phyloP scores from a whole-genome alignment of 1,140 invertebrate genomes.

The Anastrepha obliqua region DNA sequence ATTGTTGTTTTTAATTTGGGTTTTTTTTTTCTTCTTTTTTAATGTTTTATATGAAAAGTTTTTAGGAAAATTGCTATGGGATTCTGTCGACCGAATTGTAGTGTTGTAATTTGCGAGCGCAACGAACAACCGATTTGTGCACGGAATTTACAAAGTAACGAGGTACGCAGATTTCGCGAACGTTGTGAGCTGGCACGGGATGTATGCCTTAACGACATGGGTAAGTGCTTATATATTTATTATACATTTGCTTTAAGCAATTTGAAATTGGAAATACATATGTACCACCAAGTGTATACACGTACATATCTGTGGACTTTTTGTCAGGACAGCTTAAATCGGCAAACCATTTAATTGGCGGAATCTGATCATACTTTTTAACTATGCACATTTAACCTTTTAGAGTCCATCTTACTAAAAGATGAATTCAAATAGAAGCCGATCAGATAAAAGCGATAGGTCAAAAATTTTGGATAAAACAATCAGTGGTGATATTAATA shows the following conservation, averaged over 20 bases:
- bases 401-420: too few relatives aligned
- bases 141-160: slow-evolving; percentile 56
- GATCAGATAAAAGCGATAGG: too few relatives aligned
- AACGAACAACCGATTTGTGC: slow-evolving; percentile 63
- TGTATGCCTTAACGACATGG: slow-evolving; percentile 58
- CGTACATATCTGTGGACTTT: too few relatives aligned
- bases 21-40: slow-evolving; percentile 22
- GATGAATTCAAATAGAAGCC: too few relatives aligned
- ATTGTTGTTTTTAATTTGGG: not conserved
- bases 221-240: slow-evolving; percentile 32
- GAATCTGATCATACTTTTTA: too few relatives aligned
- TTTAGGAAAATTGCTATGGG: slow-evolving; percentile 54
- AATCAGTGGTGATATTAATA: too few relatives aligned
- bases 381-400: too few relatives aligned
- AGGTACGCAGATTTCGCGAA: slow-evolving; percentile 62
- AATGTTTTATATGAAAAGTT: slow-evolving; percentile 40
- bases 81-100: slow-evolving; percentile 46
- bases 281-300: too few relatives aligned
- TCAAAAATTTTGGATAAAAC: too few relatives aligned
- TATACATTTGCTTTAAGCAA: not conserved
- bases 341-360: too few relatives aligned
- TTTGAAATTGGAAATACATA: not conserved
- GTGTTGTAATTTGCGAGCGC: slow-evolving; percentile 16
- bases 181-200: slow-evolving; percentile 63
- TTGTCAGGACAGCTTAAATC: too few relatives aligned